Conservation (phyloP, 2,797 vertebrate genomes). For the Acanthiza pusilla region DNA sequence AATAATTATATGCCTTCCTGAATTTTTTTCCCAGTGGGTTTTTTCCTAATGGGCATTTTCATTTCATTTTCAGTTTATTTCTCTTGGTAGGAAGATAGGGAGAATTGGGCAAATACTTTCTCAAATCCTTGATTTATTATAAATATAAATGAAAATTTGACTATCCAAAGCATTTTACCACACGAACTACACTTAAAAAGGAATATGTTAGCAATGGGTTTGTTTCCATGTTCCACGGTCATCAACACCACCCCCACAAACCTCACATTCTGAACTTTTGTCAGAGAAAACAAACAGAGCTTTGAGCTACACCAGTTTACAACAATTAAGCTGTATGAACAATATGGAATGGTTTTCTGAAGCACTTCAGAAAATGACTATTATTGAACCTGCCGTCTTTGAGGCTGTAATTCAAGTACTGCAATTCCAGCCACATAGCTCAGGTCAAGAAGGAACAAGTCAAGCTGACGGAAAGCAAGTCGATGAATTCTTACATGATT, state of each 20-base stretch:
- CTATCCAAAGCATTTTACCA: neutral
- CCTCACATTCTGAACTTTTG: neutral
- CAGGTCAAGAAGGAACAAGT: constrained; percentile 48
- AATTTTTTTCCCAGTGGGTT: neutral
- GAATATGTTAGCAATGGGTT: neutral
- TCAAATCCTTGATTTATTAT: neutral
- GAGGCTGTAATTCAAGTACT: neutral
- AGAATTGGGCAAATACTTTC: neutral
- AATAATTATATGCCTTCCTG: neutral
- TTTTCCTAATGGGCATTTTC: neutral
- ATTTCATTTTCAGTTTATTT: neutral
- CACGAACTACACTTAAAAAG: neutral
- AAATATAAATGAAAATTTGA: neutral
- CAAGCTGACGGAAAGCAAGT: constrained; percentile 14
- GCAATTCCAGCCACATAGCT: constrained; percentile 15
- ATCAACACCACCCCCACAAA: neutral
- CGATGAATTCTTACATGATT: constrained; percentile 18
- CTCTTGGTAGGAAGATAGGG: neutral
- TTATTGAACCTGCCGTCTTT: constrained; percentile 2
- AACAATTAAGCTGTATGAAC: neutral
- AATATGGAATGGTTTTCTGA: neutral
- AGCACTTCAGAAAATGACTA: constrained; percentile 24
- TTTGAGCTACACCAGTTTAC: neutral
- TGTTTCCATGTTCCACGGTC: neutral
- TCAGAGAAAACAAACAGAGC: neutral